phyloP scores from a whole-genome alignment of 2,797 vertebrate genomes.

The Mico argentatus region DNA sequence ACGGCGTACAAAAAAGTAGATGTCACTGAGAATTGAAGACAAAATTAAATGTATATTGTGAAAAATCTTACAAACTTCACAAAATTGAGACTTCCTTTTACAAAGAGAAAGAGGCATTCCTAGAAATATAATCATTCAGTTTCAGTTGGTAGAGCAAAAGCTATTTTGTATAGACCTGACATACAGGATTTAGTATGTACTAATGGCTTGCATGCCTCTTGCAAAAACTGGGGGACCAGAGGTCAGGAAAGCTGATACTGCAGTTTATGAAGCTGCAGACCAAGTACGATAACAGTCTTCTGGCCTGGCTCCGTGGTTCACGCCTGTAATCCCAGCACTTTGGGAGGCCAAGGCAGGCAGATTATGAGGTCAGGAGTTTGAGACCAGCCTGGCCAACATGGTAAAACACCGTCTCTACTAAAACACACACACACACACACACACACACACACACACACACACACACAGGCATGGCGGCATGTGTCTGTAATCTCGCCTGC shows the following conservation, averaged over 20 bases:
- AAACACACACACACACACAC: too few relatives aligned
- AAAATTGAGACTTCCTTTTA: neutral
- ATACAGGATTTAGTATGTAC: neutral
- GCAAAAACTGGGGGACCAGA: neutral
- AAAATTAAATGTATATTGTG: neutral
- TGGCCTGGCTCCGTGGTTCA: too few relatives aligned
- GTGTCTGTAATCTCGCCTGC: too few relatives aligned
- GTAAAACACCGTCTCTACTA: too few relatives aligned
- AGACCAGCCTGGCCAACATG: too few relatives aligned
- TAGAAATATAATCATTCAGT: neutral
- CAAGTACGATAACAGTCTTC: too few relatives aligned
- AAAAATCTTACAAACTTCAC: neutral
- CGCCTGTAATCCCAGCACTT: too few relatives aligned
- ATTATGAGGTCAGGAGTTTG: too few relatives aligned
- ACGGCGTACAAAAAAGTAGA: neutral
- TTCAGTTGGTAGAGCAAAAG: neutral
- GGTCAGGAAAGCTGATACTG: neutral
- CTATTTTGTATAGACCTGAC: neutral
- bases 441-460: too few relatives aligned
- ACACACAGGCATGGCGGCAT: too few relatives aligned
- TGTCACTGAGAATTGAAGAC: neutral
- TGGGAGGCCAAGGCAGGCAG: too few relatives aligned
- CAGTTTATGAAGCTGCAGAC: neutral
- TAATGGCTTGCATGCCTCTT: neutral
- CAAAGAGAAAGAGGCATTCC: neutral